Evolutionary conservation across 2,888 invertebrate genomes (phyloP), one percentile per base, ranked within the genome.

Genomic region (Plebejus anna): DNA sequence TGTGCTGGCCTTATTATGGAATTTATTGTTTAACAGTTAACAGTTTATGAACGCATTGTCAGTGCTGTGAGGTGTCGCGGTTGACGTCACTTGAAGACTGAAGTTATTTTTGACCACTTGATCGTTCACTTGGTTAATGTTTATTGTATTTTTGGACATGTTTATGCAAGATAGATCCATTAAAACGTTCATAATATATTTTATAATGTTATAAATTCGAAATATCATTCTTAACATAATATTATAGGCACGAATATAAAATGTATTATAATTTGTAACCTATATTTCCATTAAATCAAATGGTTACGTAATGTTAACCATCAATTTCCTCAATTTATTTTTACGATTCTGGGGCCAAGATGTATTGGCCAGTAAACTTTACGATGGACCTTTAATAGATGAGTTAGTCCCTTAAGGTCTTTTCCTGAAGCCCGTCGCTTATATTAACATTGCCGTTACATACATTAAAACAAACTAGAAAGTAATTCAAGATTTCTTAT

Each of bases 291-390:
- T 66, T 32, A 9, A 66, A 66, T 66, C 32, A 36, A 66, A 66
- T 66, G 32, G 16, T 66, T 66, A 5, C 32, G 32, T 66, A 36
- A 66, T 36, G 66, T 66, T 66, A 32, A 66, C 47, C 72, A 72
- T 72, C 72, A 72, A 42, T 72, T 47, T 72, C 71, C 71, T 47
- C 22, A 71, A 72, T 72, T 47, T 72, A 72, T 72, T 72, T 38
- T 72, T 47, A 42, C 22, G 72, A 47, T 72, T 42, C 72, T 47
- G 47, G 72, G 72, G 11, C 47, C n/a, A 47, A 72, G 47, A 72
- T 72, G 47, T 72, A 72, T 72, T 72, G 72, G 42, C 47, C 72
- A 72, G n/a, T 42, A 71, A 71, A 71, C 38, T 42, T 71, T 71
- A 71, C 71, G 38, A 71, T 38, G 71, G 38, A 9, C 38, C 42